Evolutionary conservation across 2,888 invertebrate genomes (phyloP), one percentile per base, ranked within the genome.

Genomic region (Heteropelma amictum): DNA sequence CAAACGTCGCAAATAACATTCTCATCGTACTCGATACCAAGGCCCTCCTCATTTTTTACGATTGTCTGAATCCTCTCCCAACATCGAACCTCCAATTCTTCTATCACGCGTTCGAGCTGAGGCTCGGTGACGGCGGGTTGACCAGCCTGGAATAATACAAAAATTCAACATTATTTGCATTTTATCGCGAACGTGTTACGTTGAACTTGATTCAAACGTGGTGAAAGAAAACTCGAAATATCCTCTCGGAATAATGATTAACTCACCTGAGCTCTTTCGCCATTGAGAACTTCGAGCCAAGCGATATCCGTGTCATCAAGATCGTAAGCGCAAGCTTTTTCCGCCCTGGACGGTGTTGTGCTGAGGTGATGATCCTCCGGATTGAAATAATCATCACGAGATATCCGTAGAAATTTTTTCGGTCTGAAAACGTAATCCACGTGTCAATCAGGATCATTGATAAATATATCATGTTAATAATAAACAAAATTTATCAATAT

Each of bases 1-100:
- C 99, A 99, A 77, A 99, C 98, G 90, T 99, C 99, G 90, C 99
- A 99, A 83, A 98, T 97, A 78, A 98, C 97, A 90, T 98, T 98
- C 90, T 99, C 99, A 89, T 99, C 98, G 89, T 96, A 98, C 89
- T 98, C 98, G 81, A 98, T 98, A 72, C 98, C 98, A 71, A 98
- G 92, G 45, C 97, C 97, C 89, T 97, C 97, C 90, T 97, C 97
- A 77, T 95, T 95, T 89, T 96, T 95, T 83, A 97, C 93, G 83
- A 97, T 95, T 75, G 95, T 94, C 90, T 97, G 97, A 85, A 97
- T 96, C 91, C 96, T 96, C 86, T 97, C 96, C 96, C 97, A 97
- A 89, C 97, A 97, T 79, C 96, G 94, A 81, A 95, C 93, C 92
- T 98, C 98, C 60, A 98, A 91, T 86, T 97, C 95, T 90, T 98